Evolutionary conservation across 2,888 invertebrate genomes (phyloP).

Genomic region (Meganola albula): DNA sequence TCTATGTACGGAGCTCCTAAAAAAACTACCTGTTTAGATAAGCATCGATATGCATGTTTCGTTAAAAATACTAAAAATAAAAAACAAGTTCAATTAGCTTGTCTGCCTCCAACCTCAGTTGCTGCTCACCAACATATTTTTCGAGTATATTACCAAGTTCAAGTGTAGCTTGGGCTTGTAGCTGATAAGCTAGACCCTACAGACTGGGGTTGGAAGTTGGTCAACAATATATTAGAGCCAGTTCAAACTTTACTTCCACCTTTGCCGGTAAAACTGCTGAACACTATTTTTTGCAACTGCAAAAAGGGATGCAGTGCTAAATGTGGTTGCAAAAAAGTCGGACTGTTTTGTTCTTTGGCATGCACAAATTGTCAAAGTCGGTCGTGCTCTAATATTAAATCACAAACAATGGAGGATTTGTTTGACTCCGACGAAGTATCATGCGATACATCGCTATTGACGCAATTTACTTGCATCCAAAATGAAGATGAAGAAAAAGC

Average conservation of each 20-base stretch:
- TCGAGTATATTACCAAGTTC: constrained; percentile 23
- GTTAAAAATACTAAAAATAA: constrained; percentile 16
- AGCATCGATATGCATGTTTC: constrained; percentile 13
- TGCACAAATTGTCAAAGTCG: constrained; percentile 24
- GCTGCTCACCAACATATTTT: constrained; percentile 21
- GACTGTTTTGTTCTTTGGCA: constrained; percentile 25
- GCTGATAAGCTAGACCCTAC: constrained; percentile 23
- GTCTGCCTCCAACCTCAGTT: constrained; percentile 16
- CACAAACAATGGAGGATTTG: constrained; percentile 17
- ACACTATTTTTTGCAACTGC: constrained; percentile 29
- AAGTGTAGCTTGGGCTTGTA: constrained; percentile 25
- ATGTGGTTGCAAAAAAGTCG: constrained; percentile 27
- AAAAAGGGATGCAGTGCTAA: constrained; percentile 25
- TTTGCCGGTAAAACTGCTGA: constrained; percentile 27
- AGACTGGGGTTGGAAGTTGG: constrained; percentile 23
- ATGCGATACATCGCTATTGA: constrained; percentile 21
- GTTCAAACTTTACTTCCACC: constrained; percentile 15
- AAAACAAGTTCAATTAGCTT: constrained; percentile 17
- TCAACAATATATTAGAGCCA: constrained; percentile 10
- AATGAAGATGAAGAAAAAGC: constrained; percentile 16
- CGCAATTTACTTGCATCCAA: constrained; percentile 18
- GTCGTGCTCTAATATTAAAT: constrained; percentile 24
- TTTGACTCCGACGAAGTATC: constrained; percentile 12
- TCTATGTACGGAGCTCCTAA: constrained; percentile 11
- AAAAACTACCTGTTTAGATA: constrained; percentile 10